Evolutionary conservation across 2,888 invertebrate species (phyloP).

Genomic region (Pseudococcus jackbeardsleyi): DNA sequence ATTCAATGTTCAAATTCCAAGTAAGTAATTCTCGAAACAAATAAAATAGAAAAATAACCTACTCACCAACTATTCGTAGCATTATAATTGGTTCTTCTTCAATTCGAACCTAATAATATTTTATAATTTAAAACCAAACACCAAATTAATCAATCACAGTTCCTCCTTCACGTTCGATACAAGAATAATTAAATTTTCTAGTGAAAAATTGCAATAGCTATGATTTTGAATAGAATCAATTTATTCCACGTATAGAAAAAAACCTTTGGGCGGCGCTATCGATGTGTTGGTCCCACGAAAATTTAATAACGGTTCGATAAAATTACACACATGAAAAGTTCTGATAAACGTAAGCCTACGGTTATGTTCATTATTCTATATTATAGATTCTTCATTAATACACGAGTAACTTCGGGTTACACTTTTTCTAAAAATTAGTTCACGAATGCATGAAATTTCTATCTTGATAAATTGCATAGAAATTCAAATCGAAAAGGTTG

Average conservation of each 20-base stretch:
- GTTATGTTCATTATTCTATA: slow-evolving; percentile 4
- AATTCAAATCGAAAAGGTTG: background rate
- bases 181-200: background rate
- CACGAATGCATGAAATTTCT: background rate
- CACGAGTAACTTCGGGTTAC: background rate
- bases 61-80: too few species aligned
- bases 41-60: too few species aligned
- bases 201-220: background rate
- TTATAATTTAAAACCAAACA: too few species aligned
- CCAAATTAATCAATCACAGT: background rate
- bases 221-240: background rate
- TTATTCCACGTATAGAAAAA: background rate
- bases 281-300: background rate
- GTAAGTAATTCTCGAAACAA: too few species aligned
- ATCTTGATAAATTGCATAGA: background rate
- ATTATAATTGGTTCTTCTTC: too few species aligned
- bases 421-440: background rate
- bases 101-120: too few species aligned
- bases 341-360: background rate
- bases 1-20: too few species aligned
- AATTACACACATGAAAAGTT: slow-evolving; percentile 5
- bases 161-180: background rate
- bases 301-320: slow-evolving; percentile 33
- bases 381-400: background rate
- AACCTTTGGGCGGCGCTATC: slow-evolving; percentile 11